Base-by-base conservation (phyloP, 1,140 invertebrate genomes). In the Halyomorpha halys region DNA sequence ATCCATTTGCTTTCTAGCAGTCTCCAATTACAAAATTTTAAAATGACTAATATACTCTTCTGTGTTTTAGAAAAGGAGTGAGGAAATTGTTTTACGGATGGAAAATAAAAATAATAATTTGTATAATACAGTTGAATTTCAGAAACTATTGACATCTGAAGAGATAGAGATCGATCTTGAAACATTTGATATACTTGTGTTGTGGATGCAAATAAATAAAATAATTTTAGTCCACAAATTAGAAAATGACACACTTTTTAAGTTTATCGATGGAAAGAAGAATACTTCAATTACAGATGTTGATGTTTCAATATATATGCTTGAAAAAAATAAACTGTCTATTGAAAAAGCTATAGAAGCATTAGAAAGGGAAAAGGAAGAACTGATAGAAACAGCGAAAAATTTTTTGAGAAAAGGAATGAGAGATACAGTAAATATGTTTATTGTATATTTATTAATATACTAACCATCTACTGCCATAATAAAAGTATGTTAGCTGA, bases 341-440 rank as follows among this genome's bases (percentile, higher is more conserved):
- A 64, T 80, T 0, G 68, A 69, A 4, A 72, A 75, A 45, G 75
- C 76, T 66, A 74, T 79, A 44, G 72, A 77, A 44, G 61, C 71
- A 13, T 61, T 79, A 44, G 76, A 79, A 47, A 44, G 67, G 27
- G 73, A 77, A 60, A 74, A 72, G 61, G 69, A 74, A 39, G 69
- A 70, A 6, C 59, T 73, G 23, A 63, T 76, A 13, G 60, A 67
- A 13, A 74, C 77, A 65, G 73, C 74, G 0, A 78, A 74, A 47
- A 60, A 30, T 9, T 74, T 72, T 51, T 61, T 79, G 27, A 56
- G 61, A 0, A 75, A 69, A 64, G 77, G 77, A 27, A 74, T 78
- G 63, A 71, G 74, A 30, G 74, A 79, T 67, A 67, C 78, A 66
- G 73, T 74, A 69, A 70, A 62, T 68, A 49, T 34, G 18, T 21